Base-by-base conservation (phyloP, 2,113 vertebrate genomes). In the Lophius piscatorius region DNA sequence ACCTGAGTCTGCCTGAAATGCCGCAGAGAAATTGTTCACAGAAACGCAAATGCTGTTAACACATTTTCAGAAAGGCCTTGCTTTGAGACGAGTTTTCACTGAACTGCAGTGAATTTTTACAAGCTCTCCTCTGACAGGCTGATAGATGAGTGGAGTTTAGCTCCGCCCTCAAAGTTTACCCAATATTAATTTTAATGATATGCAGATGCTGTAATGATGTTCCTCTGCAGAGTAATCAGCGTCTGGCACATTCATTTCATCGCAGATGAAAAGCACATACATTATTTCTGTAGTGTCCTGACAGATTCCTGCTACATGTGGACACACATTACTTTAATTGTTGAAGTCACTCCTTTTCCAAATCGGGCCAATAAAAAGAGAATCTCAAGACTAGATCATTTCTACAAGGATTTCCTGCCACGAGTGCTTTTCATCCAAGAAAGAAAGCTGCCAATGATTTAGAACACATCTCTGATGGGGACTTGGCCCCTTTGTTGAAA, bases 151-250 rank as follows among this genome's bases (percentile, higher is more conserved):
- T 16, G 1, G 51, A 78, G 78, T 80, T 81, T 84, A 81, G 69
- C 76, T 70, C 68, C 61, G 70, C 81, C 76, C 63, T 66, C 77
- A n/a, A n/a, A n/a, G n/a, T n/a, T n/a, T n/a, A 61, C 67, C n/a
- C 50, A 67, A 61, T 82, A 88, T 44, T 40, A 74, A 82, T 69
- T 44, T 63, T 75, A 73, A 79, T 54, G 26, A 17, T 74, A 82
- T 79, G 84, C 78, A 82, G 75, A 84, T 81, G 81, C 69, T 70
- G 64, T 81, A 81, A 82, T 66, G 78, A 82, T 80, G 75, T 70
- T 74, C 49, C 63, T 78, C 65, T 10, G 54, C 63, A 29, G 70
- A 74, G 73, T 72, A 80, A 80, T 84, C 76, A 76, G 70, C 52
- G 51, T 2, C 58, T 21, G 57, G 56, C 52, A 58, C 65, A 78